Base-by-base conservation (phyloP, 2,113 vertebrate species). In the Ranitomeya imitator region DNA sequence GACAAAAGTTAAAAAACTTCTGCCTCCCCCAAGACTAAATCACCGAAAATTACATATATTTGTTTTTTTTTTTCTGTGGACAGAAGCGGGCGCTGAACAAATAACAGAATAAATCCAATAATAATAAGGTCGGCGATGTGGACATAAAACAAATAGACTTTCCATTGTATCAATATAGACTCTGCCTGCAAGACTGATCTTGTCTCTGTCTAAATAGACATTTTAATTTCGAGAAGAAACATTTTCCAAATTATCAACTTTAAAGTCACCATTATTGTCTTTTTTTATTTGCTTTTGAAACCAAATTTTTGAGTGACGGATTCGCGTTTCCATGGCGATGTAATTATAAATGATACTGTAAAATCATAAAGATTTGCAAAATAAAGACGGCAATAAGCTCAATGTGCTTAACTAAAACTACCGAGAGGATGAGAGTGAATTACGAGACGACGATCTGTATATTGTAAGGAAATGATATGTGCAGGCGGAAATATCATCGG, bases 241-340 rank as follows among this genome's bases (percentile, higher is more conserved):
- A 85, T 85, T 85, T 85, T 76, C 23, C 5, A 85, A 85, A 74
- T 59, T 21, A 85, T 85, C 54, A 59, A 60, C 10, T 76, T 76
- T 74, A 85, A 60, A 73, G 83, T 74, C 23, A 26, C 83, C 67
- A 73, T 85, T 76, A 85, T 85, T 57, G 83, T 74, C 69, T 74
- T 60, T 74, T 74, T 74, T 74, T 76, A 85, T 74, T 85, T 74
- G 83, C 69, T 74, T 73, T 73, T 85, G n/a, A 85, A 69, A 59
- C 13, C 67, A 55, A 45, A 26, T 73, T 69, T 76, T 57, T 85
- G 54, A 73, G 67, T 23, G 3, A 85, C 73, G 67, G 65, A 18
- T 65, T 69, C 8, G 21, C 67, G 69, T 85, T 85, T 73, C 69
- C 83, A 74, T 45, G 69, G 52, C 23, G n/a, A 74, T 45, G 1